phyloP scores from a whole-genome alignment of 2,888 invertebrate genomes.

The Andrena minutula region DNA sequence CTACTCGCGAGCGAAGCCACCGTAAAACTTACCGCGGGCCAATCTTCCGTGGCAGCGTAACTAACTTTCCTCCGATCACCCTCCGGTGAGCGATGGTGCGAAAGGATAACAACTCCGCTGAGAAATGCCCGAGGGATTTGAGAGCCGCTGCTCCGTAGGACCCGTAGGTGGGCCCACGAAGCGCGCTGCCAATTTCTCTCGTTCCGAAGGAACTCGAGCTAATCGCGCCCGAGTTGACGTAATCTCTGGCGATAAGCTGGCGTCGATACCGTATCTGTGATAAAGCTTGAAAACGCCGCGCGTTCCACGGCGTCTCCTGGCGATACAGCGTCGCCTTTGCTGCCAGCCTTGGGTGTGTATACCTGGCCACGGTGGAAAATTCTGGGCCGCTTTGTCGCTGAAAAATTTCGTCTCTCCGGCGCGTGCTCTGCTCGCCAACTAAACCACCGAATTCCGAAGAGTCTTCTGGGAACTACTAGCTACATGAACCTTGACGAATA shows the following conservation, averaged over 20 bases:
- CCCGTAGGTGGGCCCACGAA: not conserved
- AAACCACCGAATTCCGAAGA: too few species aligned
- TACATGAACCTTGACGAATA: too few species aligned
- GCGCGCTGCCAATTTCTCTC: not conserved
- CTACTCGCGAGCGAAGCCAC: not conserved
- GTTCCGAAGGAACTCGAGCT: conserved; percentile 4
- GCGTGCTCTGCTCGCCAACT: too few species aligned
- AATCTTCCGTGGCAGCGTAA: not conserved
- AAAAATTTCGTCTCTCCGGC: too few species aligned
- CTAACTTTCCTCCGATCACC: not conserved
- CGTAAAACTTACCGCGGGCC: not conserved
- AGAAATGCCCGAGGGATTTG: conserved; percentile 3
- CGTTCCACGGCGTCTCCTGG: not conserved
- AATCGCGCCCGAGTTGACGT: conserved; percentile 18
- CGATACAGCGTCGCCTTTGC: not conserved
- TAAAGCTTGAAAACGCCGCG: conserved; percentile 5
- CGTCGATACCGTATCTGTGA: conserved; percentile 46
- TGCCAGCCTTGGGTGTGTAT: not conserved
- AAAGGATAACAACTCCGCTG: not conserved
- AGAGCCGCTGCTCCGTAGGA: conserved; percentile 32
- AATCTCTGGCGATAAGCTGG: conserved; percentile 55
- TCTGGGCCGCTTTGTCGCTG: too few species aligned
- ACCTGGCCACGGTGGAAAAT: too few species aligned
- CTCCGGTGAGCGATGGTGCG: not conserved
- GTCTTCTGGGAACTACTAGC: too few species aligned